A percentile compares a stretch with the other conserved stretches of the same genome.
phyloP scores from a whole-genome alignment of 2,113 vertebrate species.

The Apodemus sylvaticus region DNA sequence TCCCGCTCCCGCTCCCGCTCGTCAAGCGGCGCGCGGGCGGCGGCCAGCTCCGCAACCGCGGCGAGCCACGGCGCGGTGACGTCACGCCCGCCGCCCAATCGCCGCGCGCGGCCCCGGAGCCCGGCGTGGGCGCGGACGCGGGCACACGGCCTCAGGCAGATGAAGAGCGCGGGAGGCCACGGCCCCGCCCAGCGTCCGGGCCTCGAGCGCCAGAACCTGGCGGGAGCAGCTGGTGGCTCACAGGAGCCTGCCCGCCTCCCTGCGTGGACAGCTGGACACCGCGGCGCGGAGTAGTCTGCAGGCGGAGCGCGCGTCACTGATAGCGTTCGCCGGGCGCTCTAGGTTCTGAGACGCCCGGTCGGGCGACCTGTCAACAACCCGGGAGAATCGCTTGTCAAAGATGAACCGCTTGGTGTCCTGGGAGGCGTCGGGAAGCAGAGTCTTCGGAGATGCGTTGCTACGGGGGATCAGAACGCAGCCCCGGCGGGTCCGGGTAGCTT shows the following conservation, averaged over 20 bases:
- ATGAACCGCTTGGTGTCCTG: neutral
- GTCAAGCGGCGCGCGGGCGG: neutral
- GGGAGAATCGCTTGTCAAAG: neutral
- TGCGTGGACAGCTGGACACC: neutral
- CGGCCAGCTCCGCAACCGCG: neutral
- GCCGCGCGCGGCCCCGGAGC: constrained; percentile 41
- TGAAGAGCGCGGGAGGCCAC: constrained; percentile 23
- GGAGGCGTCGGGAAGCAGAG: neutral
- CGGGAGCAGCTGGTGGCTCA: neutral
- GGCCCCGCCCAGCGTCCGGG: constrained; percentile 22
- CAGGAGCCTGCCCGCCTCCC: neutral
- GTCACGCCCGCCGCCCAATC: constrained; percentile 42
- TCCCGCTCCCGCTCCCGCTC: neutral
- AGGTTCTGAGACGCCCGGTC: neutral
- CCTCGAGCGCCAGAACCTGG: neutral
- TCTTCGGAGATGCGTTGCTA: neutral
- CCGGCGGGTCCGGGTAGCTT: neutral
- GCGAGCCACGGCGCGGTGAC: constrained; percentile 49
- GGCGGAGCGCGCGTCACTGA: neutral
- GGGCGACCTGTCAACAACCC: neutral
- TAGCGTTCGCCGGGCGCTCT: neutral
- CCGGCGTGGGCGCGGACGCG: constrained; percentile 53
- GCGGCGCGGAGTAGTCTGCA: neutral
- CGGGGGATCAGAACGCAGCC: neutral
- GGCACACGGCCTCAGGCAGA: neutral